Evolutionary conservation across 1,140 invertebrate species (phyloP).

Genomic region (Reticulitermes speratus): DNA sequence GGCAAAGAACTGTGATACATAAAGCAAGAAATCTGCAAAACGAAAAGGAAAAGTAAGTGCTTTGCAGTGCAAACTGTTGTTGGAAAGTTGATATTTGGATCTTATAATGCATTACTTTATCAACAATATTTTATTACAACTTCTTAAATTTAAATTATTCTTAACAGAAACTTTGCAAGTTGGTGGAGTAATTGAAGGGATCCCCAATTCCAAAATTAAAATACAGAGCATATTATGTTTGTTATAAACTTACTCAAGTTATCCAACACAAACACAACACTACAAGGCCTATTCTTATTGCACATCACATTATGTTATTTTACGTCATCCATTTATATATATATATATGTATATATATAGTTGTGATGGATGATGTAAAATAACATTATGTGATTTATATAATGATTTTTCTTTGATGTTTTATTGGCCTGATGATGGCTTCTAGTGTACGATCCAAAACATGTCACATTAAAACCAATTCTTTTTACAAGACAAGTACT

Average conservation of each 20-base stretch:
- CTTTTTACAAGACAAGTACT: no score
- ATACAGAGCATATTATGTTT: background rate
- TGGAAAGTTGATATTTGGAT: background rate
- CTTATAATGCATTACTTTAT: conserved; percentile 10
- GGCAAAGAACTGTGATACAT: background rate
- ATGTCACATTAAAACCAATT: no score
- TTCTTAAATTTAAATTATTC: background rate
- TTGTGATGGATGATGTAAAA: no score
- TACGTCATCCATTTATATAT: no score
- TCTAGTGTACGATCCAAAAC: no score
- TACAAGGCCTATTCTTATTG: no score
- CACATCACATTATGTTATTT: no score
- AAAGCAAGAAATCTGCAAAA: conserved; percentile 16
- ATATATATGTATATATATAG: no score
- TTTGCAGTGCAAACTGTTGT: conserved; percentile 3
- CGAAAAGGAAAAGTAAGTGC: background rate
- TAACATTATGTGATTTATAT: no score
- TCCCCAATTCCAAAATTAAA: background rate
- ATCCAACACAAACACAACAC: background rate
- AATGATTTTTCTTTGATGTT: no score
- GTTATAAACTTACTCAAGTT: background rate
- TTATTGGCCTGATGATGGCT: no score
- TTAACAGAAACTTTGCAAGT: conserved; percentile 6
- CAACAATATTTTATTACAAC: background rate
- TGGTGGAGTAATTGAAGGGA: background rate